Evolutionary conservation across 1,140 invertebrate genomes (phyloP).

Genomic region (Nasonia giraulti): DNA sequence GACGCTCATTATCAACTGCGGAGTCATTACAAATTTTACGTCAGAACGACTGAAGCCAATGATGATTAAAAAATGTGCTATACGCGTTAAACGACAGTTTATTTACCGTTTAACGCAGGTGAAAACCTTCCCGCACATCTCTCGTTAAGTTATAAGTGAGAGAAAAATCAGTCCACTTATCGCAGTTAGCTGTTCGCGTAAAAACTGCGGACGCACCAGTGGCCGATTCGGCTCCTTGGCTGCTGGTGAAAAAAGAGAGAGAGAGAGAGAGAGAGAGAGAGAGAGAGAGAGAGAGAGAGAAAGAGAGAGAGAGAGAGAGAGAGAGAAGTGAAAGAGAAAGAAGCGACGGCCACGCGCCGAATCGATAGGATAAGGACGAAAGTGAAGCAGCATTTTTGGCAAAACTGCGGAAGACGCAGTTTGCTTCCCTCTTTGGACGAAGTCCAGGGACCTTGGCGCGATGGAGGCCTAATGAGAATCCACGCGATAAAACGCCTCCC

Average conservation of each 20-base stretch:
- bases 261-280: neutral
- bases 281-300: neutral
- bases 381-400: constrained; percentile 17
- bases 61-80: too few relatives aligned
- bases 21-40: too few relatives aligned
- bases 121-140: too few relatives aligned
- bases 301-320: neutral
- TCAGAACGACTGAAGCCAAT: too few relatives aligned
- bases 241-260: neutral
- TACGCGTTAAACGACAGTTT: too few relatives aligned
- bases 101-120: too few relatives aligned
- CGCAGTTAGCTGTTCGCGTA: too few relatives aligned
- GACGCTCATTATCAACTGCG: too few relatives aligned
- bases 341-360: neutral
- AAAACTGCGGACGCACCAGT: too few relatives aligned
- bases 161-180: too few relatives aligned
- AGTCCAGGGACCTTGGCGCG: constrained; percentile 61
- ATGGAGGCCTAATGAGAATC: constrained; percentile 36
- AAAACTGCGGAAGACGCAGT: constrained; percentile 33
- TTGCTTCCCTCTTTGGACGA: constrained; percentile 60
- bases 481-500: neutral
- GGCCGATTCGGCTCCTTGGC: too few relatives aligned
- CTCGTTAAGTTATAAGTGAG: too few relatives aligned
- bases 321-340: neutral
- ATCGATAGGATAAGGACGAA: neutral